A percentile compares a stretch with the other conserved stretches of the same genome.
Evolutionary conservation across 2,113 vertebrate genomes (phyloP).

Genomic region (Butorides virescens): DNA sequence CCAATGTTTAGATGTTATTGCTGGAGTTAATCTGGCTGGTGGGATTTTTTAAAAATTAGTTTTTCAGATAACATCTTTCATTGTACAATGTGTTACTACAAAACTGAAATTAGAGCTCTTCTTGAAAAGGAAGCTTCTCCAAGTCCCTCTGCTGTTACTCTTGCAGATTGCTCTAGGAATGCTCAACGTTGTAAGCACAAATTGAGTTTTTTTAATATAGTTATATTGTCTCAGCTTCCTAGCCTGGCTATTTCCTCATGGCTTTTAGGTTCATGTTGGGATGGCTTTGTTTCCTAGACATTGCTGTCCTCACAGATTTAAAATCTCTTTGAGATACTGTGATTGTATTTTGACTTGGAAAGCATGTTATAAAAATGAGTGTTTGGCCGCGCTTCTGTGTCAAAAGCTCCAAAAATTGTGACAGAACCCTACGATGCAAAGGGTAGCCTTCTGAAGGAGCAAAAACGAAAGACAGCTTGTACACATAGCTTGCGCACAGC

Average conservation of each 20-base stretch:
- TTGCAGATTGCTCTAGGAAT: background rate
- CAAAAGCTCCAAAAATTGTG: background rate
- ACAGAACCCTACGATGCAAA: background rate
- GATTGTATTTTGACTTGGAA: background rate
- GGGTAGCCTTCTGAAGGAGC: background rate
- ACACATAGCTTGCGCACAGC: background rate
- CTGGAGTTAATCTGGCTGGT: background rate
- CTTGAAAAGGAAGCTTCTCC: background rate
- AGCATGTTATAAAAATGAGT: background rate
- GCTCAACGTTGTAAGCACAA: background rate
- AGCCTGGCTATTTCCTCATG: background rate
- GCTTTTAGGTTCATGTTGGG: background rate
- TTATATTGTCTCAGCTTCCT: background rate
- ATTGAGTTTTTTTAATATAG: background rate
- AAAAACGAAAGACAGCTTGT: background rate
- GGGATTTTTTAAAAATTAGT: background rate
- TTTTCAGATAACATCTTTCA: background rate
- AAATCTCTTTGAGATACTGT: background rate
- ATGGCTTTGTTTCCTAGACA: background rate
- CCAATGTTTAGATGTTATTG: background rate
- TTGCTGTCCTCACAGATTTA: background rate
- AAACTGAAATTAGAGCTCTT: background rate
- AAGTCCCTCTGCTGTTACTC: fast-evolving
- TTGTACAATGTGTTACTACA: background rate
- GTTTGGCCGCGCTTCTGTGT: background rate